These are phyloP conservation scores for Columbina picui DNA, from an alignment of 2,113 vertebrate genomes.

Conservation along the genomic window DNA sequence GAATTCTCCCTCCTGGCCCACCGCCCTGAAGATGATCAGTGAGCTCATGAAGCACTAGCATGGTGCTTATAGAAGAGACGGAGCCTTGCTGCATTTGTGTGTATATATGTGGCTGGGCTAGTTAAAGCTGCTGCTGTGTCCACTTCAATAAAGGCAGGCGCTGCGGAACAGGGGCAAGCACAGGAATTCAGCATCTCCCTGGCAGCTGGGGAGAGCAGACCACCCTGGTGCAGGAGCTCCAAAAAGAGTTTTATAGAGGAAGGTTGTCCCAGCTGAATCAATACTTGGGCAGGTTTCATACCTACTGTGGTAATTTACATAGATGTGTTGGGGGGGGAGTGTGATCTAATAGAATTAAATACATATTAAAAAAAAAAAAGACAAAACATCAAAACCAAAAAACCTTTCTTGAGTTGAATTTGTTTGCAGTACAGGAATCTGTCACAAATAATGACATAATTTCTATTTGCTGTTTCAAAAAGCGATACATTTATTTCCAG, in stretches of 20 bases:
- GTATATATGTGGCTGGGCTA: not conserved
- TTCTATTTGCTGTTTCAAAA: not conserved
- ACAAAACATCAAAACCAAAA: too few species aligned
- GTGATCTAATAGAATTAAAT: not conserved
- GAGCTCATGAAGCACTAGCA: not conserved
- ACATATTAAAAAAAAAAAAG: not conserved
- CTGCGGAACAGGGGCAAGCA: not conserved
- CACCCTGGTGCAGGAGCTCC: conserved; percentile 33
- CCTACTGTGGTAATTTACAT: not conserved
- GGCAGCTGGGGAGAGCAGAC: conserved; percentile 35
- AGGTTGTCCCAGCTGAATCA: conserved; percentile 60
- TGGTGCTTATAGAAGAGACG: not conserved
- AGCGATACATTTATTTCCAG: not conserved
- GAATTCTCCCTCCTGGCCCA: not conserved
- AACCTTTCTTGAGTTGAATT: not conserved
- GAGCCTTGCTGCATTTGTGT: not conserved
- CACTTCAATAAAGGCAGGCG: not conserved
- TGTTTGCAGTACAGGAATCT: not conserved
- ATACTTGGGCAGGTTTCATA: conserved; percentile 22
- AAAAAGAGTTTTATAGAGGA: not conserved
- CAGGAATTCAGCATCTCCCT: conserved; percentile 11
- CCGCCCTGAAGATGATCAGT: not conserved
- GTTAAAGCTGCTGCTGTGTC: not conserved
- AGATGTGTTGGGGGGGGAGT: not conserved
- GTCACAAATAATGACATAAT: not conserved